phyloP scores from a whole-genome alignment of 1,140 invertebrate genomes.

The Pristionchus pacificus region DNA sequence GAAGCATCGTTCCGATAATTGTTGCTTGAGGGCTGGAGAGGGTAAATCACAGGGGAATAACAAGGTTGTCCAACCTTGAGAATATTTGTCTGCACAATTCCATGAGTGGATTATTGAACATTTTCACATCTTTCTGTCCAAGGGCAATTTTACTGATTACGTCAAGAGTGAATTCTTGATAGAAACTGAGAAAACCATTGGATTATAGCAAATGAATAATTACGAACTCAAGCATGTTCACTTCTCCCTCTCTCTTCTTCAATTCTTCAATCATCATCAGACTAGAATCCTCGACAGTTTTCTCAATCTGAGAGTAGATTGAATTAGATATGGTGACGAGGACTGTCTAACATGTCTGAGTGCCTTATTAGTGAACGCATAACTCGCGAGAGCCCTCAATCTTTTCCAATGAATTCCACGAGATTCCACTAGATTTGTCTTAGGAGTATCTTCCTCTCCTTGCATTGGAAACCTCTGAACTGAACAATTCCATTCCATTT shows the following conservation, averaged over 20 bases:
- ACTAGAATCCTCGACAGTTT: neutral
- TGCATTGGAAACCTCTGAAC: neutral
- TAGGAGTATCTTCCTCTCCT: neutral
- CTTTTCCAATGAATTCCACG: neutral
- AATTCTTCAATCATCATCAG: neutral
- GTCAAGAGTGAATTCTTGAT: constrained; percentile 7
- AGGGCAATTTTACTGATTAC: constrained; percentile 15
- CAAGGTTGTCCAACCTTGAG: neutral
- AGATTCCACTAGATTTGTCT: neutral
- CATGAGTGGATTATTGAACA: constrained; percentile 16
- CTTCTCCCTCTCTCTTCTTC: neutral
- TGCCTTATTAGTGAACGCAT: neutral
- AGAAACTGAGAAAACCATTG: neutral
- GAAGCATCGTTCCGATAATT: neutral
- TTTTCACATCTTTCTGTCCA: constrained; percentile 10
- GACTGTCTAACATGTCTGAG: neutral
- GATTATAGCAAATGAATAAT: neutral
- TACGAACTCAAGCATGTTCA: neutral
- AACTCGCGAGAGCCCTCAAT: neutral
- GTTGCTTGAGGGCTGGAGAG: neutral
- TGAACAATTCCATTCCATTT: neutral
- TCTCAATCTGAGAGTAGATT: neutral
- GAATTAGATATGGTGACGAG: neutral
- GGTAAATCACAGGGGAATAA: neutral
- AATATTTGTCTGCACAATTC: neutral